A percentile compares a stretch with the other conserved stretches of the same genome.
These are phyloP conservation scores for Fistularia tabacaria DNA, from an alignment of 2,797 vertebrate genomes.

Conservation along the genomic window DNA sequence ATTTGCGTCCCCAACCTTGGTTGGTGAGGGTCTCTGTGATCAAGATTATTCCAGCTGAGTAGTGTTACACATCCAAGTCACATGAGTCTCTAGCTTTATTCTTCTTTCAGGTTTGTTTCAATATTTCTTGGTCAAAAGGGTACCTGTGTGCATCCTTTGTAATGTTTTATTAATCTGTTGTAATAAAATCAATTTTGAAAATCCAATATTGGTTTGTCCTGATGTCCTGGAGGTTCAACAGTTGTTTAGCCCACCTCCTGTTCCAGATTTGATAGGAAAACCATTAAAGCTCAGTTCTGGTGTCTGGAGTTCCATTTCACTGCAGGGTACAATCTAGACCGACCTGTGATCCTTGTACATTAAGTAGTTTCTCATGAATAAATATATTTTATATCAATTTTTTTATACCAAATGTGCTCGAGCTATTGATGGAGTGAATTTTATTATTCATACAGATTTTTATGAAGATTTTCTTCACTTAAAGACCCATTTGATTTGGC, in stretches of 20 bases:
- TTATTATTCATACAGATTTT: too few relatives aligned
- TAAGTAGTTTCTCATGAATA: too few relatives aligned
- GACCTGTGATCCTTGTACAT: too few relatives aligned
- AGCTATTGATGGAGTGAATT: too few relatives aligned
- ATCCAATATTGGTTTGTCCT: constrained; percentile 90
- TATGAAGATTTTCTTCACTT: too few relatives aligned
- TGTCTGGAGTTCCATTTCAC: too few relatives aligned
- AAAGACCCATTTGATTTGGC: too few relatives aligned
- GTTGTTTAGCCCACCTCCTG: not conserved
- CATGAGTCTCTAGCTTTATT: constrained; percentile 76
- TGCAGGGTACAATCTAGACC: too few relatives aligned
- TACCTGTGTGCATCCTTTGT: constrained; percentile 92
- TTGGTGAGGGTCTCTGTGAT: constrained; percentile 96
- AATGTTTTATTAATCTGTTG: constrained; percentile 86
- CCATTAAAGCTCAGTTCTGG: too few relatives aligned
- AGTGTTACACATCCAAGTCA: constrained; percentile 52
- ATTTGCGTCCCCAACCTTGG: constrained; percentile 94
- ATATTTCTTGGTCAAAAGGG: constrained; percentile 74
- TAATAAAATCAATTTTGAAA: constrained; percentile 96
- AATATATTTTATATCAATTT: too few relatives aligned
- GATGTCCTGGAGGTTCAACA: constrained; percentile 87
- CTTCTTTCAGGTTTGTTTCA: constrained; percentile 86
- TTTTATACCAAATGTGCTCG: too few relatives aligned
- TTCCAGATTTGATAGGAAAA: too few relatives aligned
- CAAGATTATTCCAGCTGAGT: constrained; percentile 78